These are phyloP conservation scores for Benitochromis conjunctus DNA, from an alignment of 2,113 vertebrate species.

Conservation along the genomic window DNA sequence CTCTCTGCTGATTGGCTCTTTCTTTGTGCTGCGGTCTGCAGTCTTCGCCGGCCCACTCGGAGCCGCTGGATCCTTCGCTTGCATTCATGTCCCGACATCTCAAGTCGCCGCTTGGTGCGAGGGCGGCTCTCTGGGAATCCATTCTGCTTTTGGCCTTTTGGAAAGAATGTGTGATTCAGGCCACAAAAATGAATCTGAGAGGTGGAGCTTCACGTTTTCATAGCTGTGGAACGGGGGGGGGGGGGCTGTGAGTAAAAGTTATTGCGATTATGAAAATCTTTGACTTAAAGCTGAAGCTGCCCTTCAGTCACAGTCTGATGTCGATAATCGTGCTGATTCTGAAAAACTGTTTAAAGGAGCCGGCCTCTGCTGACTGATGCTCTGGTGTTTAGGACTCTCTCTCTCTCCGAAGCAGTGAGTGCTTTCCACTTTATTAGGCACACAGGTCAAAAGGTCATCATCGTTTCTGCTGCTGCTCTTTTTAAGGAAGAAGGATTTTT, in stretches of 20 bases:
- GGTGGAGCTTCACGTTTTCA: not conserved
- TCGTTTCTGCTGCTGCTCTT: not conserved
- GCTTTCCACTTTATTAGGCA: not conserved
- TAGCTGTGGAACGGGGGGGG: not conserved
- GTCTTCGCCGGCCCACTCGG: not conserved
- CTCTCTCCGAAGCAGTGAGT: not conserved
- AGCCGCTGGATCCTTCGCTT: not conserved
- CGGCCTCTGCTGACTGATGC: not conserved
- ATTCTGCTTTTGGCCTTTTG: not conserved
- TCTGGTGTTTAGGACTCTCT: not conserved
- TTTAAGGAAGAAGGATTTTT: not conserved
- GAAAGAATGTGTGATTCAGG: slow-evolving; percentile 24
- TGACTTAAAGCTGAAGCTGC: not conserved
- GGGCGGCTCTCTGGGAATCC: not conserved
- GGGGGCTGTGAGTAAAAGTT: not conserved
- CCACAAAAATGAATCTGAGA: not conserved
- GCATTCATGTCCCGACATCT: not conserved
- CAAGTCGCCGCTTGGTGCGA: not conserved
- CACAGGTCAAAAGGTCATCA: not conserved
- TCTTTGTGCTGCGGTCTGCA: not conserved
- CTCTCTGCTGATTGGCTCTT: not conserved
- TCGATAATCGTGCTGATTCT: not conserved
- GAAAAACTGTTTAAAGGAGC: not conserved
- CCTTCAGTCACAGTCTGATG: not conserved
- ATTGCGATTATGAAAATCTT: not conserved